Base-by-base conservation (phyloP, 2,113 vertebrate genomes). In the Macheiramphus alcinus region DNA sequence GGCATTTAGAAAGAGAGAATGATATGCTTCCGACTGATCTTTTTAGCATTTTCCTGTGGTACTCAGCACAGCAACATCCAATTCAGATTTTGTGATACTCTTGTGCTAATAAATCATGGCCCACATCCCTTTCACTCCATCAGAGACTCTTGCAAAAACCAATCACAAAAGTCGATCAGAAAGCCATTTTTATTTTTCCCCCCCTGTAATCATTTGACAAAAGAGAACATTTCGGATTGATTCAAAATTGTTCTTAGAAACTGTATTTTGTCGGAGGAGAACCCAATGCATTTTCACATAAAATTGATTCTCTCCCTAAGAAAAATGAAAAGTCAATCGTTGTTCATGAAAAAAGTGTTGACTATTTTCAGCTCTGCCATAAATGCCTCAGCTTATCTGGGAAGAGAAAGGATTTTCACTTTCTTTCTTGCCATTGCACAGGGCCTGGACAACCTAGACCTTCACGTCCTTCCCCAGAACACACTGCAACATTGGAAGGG, bases 231-330 rank as follows among this genome's bases (percentile, higher is more conserved):
- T 95, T 96, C 1, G 1, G 52, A 85, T 63, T 85, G 84, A 90
- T 68, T 93, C 53, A 82, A 81, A 94, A 93, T 80, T 75, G 53
- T 82, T 76, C 84, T 80, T 80, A 72, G 81, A 75, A 95, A 61
- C 61, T 3, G 1, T 75, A 29, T 93, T 96, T 91, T 87, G 32
- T 79, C 84, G 63, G 40, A 93, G 65, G 34, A 72, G 42, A 94
- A 75, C 31, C 56, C 85, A 70, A 84, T 91, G 62, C 47, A 87
- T 93, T 96, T 76, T 90, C 78, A 85, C 70, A 48, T 53, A 61
- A 91, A 96, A 94, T 72, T 95, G 73, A 72, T 93, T 91, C 61
- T 93, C 5, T 59, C n/a, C 13, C 34, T 45, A 53, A 87, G 38
- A 53, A 80, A 96, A 75, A 85, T 13, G 56, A 79, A 55, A 96